Conservation (phyloP, 2,113 vertebrate species). For the Platichthys stellatus region DNA sequence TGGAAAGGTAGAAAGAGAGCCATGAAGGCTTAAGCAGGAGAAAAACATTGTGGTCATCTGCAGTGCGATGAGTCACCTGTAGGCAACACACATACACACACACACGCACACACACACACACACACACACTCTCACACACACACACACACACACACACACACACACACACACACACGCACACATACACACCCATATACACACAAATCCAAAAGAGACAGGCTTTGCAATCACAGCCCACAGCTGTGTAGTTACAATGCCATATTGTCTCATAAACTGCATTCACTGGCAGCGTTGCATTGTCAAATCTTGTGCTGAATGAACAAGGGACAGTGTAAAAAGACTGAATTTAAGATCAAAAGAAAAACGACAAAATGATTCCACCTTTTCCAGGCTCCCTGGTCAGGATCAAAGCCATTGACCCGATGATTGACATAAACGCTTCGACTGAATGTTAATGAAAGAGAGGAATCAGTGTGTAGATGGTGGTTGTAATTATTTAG, state of each 20-base stretch:
- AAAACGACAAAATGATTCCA: conserved; percentile 32
- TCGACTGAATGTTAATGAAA: conserved; percentile 56
- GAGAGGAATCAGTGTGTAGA: conserved; percentile 27
- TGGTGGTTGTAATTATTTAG: conserved; percentile 44
- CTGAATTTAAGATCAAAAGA: conserved; percentile 20
- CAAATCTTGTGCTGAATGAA: conserved; percentile 33
- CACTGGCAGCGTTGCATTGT: conserved; percentile 31
- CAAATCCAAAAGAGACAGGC: conserved; percentile 56
- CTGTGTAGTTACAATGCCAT: conserved; percentile 62
- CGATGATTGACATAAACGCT: conserved; percentile 39
- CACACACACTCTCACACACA: conserved; percentile 40
- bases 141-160: conserved; percentile 40
- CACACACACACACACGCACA: conserved; percentile 45
- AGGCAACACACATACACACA: conserved; percentile 66
- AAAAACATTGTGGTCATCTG: conserved; percentile 79
- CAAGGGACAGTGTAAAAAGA: conserved; percentile 4
- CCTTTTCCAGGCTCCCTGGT: conserved; percentile 37
- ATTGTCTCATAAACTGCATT: conserved; percentile 59
- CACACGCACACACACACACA: conserved; percentile 38
- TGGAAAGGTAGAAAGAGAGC: conserved; percentile 57
- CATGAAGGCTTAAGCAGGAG: conserved; percentile 64
- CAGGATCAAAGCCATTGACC: conserved; percentile 8
- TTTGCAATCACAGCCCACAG: conserved; percentile 72
- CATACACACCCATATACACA: conserved; percentile 32
- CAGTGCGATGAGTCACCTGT: conserved; percentile 83